Base-by-base conservation (phyloP, 2,113 vertebrate genomes). In the Conger conger region DNA sequence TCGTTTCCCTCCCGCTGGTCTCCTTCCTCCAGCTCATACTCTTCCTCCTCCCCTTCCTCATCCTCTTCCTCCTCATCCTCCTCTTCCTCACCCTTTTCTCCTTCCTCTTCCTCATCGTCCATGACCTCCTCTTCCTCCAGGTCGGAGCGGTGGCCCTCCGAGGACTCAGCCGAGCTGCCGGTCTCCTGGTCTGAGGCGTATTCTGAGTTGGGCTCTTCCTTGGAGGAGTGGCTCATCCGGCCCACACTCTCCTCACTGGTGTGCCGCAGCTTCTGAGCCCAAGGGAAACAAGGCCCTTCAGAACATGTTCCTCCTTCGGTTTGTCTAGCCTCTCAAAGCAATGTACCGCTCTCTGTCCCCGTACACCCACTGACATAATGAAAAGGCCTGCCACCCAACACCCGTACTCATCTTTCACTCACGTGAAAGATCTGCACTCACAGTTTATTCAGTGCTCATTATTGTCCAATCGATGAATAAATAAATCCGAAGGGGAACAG, bases 181-280 rank as follows among this genome's bases (percentile, higher is more conserved):
- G 96, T 96, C 33, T 96, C 97, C 0, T 89, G 95, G 79, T 98
- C 97, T 0, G 98, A 98, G 37, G 92, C 97, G 38, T 97, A 99
- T 0, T 97, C 98, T 84, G 97, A 98, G 86, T 96, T 97, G 73
- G 93, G 94, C 23, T 96, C 96, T 35, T 95, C 96, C 81, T 97
- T 97, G 77, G 97, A 97, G 76, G 96, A 94, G 68, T 96, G 97
- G 88, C 97, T 99, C 27, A 92, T 92, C 80, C 94, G 92, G 87
- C 30, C 85, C 38, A 27, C 86, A 78, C 93, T 96, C 91, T 96
- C 96, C 86, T 95, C 93, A 68, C 95, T 91, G 92, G 92, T 93
- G 92, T 91, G 96, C 85, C 90, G 82, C 88, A 96, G 88, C 93
- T 97, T 97, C 97, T 98, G 94, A 63, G 86, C 36, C 27, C 36